Evolutionary conservation across 1,140 invertebrate species (phyloP), one percentile per base, ranked within the genome.

Genomic region (Lethrus apterus): DNA sequence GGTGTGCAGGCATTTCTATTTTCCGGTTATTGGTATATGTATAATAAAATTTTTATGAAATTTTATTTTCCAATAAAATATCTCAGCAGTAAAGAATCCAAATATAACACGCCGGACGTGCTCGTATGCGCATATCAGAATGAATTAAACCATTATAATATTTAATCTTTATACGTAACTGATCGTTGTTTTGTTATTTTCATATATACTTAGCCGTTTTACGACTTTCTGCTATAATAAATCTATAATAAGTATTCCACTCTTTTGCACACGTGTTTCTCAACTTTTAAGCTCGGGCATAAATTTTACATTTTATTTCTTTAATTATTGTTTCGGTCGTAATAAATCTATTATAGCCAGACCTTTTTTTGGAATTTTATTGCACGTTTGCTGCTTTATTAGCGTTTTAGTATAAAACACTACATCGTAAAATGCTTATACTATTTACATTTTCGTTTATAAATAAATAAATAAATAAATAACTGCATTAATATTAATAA

Each of bases 121-220:
- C 30, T 52, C 45, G 45, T 44, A 50, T 52, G 53, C 53, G 50
- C 44, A 55, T 55, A 55, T 51, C 24, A 11, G 36, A 46, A 35
- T 51, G 49, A 55, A 52, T 55, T 55, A 55, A 55, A 55, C 53
- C 53, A 55, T 55, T 55, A 55, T 55, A 55, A 55, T 55, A 55
- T 52, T 52, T 51, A 50, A 50, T 50, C 32, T 36, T 36, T 38
- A 29, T 34, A 35, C 38, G 19, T 43, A 50, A 46, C 32, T 47
- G 33, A 49, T 51, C 35, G 38, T 14, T 52, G 50, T 52, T 54
- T 51, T 52, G 46, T 52, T 55, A 55, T 52, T 52, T 48, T 52
- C 42, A 55, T 55, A 50, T 47, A 47, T 51, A 48, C 38, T 48
- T 36, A 11, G 36, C 42, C 33, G 33, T 43, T 56, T 56, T 56